Conservation (phyloP, 2,113 vertebrate genomes). For the Mastomys coucha region DNA sequence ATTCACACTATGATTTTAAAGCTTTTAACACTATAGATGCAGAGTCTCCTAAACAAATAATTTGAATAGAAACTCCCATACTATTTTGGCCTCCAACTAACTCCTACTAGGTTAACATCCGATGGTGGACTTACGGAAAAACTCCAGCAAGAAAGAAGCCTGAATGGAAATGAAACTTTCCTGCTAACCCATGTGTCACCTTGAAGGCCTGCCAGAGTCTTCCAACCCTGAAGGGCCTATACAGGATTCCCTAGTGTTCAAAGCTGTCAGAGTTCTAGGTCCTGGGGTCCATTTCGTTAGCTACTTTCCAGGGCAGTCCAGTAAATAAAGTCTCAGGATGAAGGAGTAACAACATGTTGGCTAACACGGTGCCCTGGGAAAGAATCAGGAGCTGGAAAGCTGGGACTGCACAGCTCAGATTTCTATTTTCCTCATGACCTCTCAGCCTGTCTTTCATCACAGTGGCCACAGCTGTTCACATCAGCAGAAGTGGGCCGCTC, state of each 20-base stretch:
- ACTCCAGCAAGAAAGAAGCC: not conserved
- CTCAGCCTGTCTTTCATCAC: not conserved
- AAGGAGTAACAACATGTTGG: not conserved
- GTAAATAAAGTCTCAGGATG: not conserved
- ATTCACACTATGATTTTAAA: not conserved
- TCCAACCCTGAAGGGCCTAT: not conserved
- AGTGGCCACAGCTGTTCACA: not conserved
- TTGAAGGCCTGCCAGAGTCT: not conserved
- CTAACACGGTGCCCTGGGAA: not conserved
- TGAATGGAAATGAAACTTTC: not conserved
- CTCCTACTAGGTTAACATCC: not conserved
- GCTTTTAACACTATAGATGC: not conserved
- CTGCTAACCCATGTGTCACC: not conserved
- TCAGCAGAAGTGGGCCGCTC: slow-evolving; percentile 12
- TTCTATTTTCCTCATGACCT: not conserved
- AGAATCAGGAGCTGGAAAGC: not conserved
- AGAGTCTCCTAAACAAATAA: not conserved
- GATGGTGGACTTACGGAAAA: not conserved
- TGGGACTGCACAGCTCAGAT: fast-evolving
- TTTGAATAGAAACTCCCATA: not conserved
- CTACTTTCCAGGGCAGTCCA: not conserved
- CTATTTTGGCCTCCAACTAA: not conserved
- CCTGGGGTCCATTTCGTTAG: not conserved
- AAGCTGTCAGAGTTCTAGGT: not conserved
- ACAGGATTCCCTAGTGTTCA: not conserved